Evolutionary conservation across 1,140 invertebrate species (phyloP).

Genomic region (Macrobrachium rosenbergii): DNA sequence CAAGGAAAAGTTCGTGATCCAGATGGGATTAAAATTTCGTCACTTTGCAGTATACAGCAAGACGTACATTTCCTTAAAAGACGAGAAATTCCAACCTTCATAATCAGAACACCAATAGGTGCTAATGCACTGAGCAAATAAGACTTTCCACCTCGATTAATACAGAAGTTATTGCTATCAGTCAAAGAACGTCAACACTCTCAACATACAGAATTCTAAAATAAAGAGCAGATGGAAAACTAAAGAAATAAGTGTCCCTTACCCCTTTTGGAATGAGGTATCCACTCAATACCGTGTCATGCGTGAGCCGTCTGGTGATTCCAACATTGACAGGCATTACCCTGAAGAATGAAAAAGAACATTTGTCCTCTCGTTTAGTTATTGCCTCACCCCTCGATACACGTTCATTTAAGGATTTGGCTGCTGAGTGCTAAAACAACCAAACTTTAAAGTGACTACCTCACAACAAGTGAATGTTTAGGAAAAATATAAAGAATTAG

Average conservation of each 20-base stretch:
- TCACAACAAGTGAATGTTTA: background rate
- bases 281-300: slow-evolving; percentile 42
- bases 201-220: background rate
- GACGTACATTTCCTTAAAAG: too few species aligned
- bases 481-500: too few species aligned
- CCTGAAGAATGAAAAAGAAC: background rate
- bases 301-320: slow-evolving; percentile 22
- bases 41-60: too few species aligned
- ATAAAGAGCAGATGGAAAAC: background rate
- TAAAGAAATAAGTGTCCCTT: background rate
- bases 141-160: background rate
- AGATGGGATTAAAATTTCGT: too few species aligned
- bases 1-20: too few species aligned
- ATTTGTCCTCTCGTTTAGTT: background rate
- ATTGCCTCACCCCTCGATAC: background rate
- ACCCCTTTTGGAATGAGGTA: slow-evolving; percentile 50
- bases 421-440: too few species aligned
- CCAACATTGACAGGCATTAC: slow-evolving; percentile 51
- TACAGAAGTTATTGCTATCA: background rate
- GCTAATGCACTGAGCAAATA: too few species aligned
- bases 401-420: too few species aligned
- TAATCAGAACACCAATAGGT: too few species aligned
- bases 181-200: background rate
- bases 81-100: background rate
- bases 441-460: too few species aligned